Percentiles rank a stretch among this genome's conserved stretches.
These are phyloP conservation scores for Noctua comes DNA, from an alignment of 2,888 invertebrate genomes.

Conservation along the genomic window DNA sequence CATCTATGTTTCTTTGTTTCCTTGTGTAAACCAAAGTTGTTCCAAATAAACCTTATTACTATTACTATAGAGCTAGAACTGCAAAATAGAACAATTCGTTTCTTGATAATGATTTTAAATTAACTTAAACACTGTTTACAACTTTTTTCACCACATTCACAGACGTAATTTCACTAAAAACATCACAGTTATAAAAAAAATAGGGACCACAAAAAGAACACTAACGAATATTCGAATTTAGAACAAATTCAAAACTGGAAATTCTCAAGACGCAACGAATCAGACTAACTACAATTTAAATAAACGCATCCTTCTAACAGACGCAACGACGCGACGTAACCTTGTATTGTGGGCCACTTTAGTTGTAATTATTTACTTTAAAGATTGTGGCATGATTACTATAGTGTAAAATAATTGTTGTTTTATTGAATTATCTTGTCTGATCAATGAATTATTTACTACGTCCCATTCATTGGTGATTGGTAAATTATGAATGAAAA, in stretches of 20 bases:
- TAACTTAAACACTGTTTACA: not conserved
- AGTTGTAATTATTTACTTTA: constrained; percentile 53
- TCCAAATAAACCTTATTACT: not conserved
- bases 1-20: not conserved
- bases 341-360: constrained; percentile 71
- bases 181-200: not conserved
- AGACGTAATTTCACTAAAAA: constrained; percentile 15
- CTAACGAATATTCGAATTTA: constrained; percentile 51
- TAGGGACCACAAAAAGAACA: constrained; percentile 5
- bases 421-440: constrained; percentile 25
- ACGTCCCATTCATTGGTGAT: constrained; percentile 27
- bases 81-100: not conserved
- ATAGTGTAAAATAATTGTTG: constrained; percentile 9
- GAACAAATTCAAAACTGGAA: constrained; percentile 68
- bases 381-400: constrained; percentile 43
- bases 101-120: not conserved
- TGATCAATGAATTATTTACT: constrained; percentile 40
- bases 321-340: constrained; percentile 69
- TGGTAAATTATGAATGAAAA: constrained; percentile 20
- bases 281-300: constrained; percentile 72
- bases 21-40: not conserved
- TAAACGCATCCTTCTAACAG: constrained; percentile 70
- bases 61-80: not conserved
- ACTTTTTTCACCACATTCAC: not conserved
- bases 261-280: constrained; percentile 69